Evolutionary conservation across 1,140 invertebrate species (phyloP).

Genomic region (Apis cerana): DNA sequence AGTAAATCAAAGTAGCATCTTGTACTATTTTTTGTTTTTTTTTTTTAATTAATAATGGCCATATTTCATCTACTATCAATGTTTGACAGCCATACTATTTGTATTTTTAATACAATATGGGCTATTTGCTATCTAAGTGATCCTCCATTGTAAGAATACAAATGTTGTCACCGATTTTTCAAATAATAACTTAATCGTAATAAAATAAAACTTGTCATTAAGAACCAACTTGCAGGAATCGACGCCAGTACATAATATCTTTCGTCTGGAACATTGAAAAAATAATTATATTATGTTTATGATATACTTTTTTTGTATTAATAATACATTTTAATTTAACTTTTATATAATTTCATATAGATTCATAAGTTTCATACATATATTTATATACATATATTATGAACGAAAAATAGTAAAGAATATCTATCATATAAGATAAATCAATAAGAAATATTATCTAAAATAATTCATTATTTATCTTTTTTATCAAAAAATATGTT

Average conservation of each 20-base stretch:
- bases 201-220: conserved; percentile 85
- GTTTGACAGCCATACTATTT: background rate
- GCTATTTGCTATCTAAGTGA: conserved; percentile 51
- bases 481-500: too few relatives aligned
- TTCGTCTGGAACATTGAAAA: conserved; percentile 84
- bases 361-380: background rate
- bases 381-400: background rate
- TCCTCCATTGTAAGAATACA: conserved; percentile 16
- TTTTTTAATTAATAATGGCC: background rate
- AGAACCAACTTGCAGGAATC: conserved; percentile 85
- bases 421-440: too few relatives aligned
- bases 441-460: too few relatives aligned
- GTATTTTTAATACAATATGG: conserved; percentile 37
- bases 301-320: background rate
- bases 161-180: conserved; percentile 73
- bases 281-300: background rate
- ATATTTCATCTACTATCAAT: conserved; percentile 20
- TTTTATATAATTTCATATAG: background rate
- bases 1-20: conserved; percentile 6
- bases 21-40: conserved; percentile 32
- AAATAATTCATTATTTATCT: too few relatives aligned
- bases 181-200: conserved; percentile 79
- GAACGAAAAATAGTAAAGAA: too few relatives aligned
- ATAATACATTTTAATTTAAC: background rate
- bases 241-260: conserved; percentile 87